These are phyloP conservation scores for Aptenodytes patagonicus DNA, from an alignment of 2,113 vertebrate genomes.

Conservation along the genomic window DNA sequence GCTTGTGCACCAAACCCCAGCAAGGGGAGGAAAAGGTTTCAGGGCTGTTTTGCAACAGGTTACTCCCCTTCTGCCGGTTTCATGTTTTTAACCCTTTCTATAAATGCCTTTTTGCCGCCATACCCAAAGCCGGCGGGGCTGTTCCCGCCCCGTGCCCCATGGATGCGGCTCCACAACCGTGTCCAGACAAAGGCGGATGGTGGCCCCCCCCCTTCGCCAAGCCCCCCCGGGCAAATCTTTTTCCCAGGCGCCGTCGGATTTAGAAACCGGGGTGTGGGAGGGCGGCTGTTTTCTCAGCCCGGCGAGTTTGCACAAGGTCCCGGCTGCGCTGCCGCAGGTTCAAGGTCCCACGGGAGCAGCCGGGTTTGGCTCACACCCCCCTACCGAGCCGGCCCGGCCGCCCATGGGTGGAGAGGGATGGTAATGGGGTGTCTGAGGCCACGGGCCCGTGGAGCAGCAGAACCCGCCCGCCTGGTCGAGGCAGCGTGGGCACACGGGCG, in stretches of 20 bases:
- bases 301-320: background rate
- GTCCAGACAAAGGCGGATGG: background rate
- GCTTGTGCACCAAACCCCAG: background rate
- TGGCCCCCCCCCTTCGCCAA: background rate
- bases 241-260: background rate
- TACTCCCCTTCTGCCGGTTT: background rate
- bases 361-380: background rate
- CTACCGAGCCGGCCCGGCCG: background rate
- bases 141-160: background rate
- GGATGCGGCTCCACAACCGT: accelerated
- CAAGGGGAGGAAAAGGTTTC: background rate
- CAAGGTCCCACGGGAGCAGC: background rate
- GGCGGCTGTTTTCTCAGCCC: background rate
- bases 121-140: accelerated
- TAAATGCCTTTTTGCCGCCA: background rate
- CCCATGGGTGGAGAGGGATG: background rate
- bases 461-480: background rate
- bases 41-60: background rate
- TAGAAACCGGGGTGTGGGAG: background rate
- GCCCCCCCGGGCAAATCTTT: background rate
- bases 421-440: background rate
- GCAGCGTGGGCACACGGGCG: background rate
- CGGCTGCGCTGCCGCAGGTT: background rate
- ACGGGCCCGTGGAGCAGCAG: background rate
- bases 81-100: background rate